Evolutionary conservation across 2,113 vertebrate genomes (phyloP).

Genomic region (Cryptotis parvus): DNA sequence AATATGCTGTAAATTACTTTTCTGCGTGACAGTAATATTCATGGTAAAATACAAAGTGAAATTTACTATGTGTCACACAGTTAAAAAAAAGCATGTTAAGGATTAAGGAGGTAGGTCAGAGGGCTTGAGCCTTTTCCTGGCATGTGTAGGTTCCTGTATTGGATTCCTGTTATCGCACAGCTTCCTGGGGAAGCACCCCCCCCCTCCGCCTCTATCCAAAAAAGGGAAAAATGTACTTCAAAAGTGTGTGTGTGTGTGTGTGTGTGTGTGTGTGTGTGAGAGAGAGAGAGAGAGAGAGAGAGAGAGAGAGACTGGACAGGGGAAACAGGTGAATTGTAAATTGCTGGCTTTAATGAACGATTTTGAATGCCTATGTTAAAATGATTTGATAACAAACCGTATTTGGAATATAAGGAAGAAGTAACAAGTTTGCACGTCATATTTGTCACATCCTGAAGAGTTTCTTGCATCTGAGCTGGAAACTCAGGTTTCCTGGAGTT

Average conservation of each 20-base stretch:
- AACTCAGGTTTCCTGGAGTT: conserved; percentile 20
- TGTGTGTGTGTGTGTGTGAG: no score
- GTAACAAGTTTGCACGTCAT: not conserved
- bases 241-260: not conserved
- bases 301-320: not conserved
- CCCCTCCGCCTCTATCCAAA: no score
- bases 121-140: no score
- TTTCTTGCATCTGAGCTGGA: conserved; percentile 40
- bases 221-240: not conserved
- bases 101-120: no score
- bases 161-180: no score
- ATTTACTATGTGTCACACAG: not conserved
- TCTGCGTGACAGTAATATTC: conserved; percentile 72
- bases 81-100: conserved; percentile 28
- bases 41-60: conserved; percentile 52
- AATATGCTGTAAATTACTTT: conserved; percentile 75
- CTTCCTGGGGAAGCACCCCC: no score
- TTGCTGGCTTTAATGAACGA: conserved; percentile 30
- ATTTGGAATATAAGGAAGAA: conserved; percentile 14
- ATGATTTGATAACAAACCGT: conserved; percentile 27
- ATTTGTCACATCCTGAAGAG: conserved; percentile 49
- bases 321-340: not conserved
- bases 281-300: no score
- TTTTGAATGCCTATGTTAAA: conserved; percentile 47
- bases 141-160: no score